Base-by-base conservation (phyloP, 2,113 vertebrate species). In the Salvator merianae region DNA sequence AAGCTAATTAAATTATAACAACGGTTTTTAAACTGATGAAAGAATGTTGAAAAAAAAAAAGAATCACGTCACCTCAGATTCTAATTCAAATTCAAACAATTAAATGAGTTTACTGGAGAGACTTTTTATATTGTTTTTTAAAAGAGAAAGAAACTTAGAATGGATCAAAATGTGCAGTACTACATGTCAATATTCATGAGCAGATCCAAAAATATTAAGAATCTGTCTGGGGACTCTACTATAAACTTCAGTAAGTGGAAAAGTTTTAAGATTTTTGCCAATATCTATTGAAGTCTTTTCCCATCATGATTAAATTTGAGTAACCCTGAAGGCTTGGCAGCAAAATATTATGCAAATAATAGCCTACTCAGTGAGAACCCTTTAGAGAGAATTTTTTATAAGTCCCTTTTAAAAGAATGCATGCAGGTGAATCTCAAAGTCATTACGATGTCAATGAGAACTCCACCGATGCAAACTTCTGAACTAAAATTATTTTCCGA, bases 321-420 rank as follows among this genome's bases (percentile, higher is more conserved):
- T 76, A 85, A 80, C 12, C 74, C 75, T 32, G 59, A 77, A 82
- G 34, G 84, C 16, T 72, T 32, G 18, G 5, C 5, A 3, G 81
- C 32, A 38, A 73, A 86, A 80, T 10, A 13, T 68, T 87, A 83
- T 82, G 68, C 76, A 87, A 73, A 87, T 83, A 83, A 38, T 85
- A 81, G 3, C 13, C 76, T 34, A 87, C 36, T 80, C 53, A 78
- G 38, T 81, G 79, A 85, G 83, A 85, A 79, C 4, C 16, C 69
- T 75, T 77, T 47, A 32, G 38, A 79, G 10, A 8, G 76, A 38
- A 77, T 14, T 30, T 80, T 65, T 36, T 55, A 74, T 14, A 68
- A 55, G 82, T 16, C 4, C 73, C 79, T 79, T 83, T 83, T 81
- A 36, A 73, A 88, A 89, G 68, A 89, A 86, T 83, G 7, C 13